A percentile compares a stretch with the other conserved stretches of the same genome.
Evolutionary conservation across 1,140 invertebrate species (phyloP).

Genomic region (Arion vulgaris): DNA sequence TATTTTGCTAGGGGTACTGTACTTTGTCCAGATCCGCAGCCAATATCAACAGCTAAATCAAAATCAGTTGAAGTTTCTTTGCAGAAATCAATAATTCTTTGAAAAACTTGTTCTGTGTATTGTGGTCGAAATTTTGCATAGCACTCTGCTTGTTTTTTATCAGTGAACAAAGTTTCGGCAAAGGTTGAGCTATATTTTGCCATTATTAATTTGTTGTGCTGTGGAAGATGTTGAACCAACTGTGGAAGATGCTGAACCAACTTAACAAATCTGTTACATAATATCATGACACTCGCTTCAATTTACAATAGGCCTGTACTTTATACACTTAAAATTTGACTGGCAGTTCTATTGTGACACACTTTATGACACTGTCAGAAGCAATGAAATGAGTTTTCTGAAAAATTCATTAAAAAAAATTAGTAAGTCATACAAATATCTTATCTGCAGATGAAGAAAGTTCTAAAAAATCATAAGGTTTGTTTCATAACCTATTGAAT

Average conservation of each 20-base stretch:
- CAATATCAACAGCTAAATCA: slow-evolving; percentile 70
- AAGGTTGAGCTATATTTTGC: background rate
- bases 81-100: slow-evolving; percentile 63
- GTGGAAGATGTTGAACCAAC: background rate
- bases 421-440: too few species aligned
- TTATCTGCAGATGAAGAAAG: too few species aligned
- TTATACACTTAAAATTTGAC: too few species aligned
- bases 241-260: background rate
- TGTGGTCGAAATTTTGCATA: slow-evolving; percentile 69
- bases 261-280: background rate
- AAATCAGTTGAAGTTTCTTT: slow-evolving; percentile 55
- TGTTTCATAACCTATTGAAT: too few species aligned
- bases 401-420: too few species aligned
- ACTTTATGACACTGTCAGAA: too few species aligned
- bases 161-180: slow-evolving; percentile 11
- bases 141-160: slow-evolving; percentile 13
- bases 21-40: slow-evolving; percentile 75
- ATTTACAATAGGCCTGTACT: too few species aligned
- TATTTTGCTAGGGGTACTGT: slow-evolving; percentile 68
- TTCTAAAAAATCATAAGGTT: too few species aligned
- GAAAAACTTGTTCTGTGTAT: slow-evolving; percentile 60
- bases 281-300: background rate
- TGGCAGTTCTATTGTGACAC: too few species aligned
- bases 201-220: slow-evolving; percentile 1
- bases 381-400: too few species aligned